Evolutionary conservation across 2,113 vertebrate genomes (phyloP).

Genomic region (Strigops habroptila): DNA sequence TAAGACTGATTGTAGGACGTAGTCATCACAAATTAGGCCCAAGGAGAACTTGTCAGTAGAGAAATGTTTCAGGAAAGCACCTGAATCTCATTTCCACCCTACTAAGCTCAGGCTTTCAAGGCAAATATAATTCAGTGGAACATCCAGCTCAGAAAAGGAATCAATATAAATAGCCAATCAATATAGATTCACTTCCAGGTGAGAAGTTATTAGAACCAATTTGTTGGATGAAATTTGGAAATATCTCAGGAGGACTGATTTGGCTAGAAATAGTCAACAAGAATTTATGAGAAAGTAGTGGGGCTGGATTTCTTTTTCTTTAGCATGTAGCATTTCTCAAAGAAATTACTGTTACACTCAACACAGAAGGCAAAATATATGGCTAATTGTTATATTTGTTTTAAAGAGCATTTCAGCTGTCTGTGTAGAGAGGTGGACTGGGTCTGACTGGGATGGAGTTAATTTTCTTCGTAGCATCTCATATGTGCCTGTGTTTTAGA

Average conservation of each 20-base stretch:
- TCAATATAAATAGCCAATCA: background rate
- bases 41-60: background rate
- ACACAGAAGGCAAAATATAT: background rate
- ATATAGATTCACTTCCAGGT: background rate
- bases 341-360: background rate
- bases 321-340: background rate
- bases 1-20: background rate
- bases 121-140: background rate
- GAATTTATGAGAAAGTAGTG: background rate
- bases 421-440: background rate
- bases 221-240: background rate
- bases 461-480: background rate
- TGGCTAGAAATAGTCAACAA: background rate
- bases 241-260: background rate
- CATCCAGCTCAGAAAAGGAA: background rate
- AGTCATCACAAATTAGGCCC: background rate
- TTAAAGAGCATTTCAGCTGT: background rate
- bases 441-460: background rate
- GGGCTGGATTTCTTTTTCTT: background rate
- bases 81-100: background rate
- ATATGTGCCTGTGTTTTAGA: background rate
- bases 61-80: background rate
- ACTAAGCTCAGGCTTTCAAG: background rate
- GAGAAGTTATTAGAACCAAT: background rate
- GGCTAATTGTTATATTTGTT: rapidly evolving